phyloP scores from a whole-genome alignment of 2,113 vertebrate species.

The Strigops habroptila region DNA sequence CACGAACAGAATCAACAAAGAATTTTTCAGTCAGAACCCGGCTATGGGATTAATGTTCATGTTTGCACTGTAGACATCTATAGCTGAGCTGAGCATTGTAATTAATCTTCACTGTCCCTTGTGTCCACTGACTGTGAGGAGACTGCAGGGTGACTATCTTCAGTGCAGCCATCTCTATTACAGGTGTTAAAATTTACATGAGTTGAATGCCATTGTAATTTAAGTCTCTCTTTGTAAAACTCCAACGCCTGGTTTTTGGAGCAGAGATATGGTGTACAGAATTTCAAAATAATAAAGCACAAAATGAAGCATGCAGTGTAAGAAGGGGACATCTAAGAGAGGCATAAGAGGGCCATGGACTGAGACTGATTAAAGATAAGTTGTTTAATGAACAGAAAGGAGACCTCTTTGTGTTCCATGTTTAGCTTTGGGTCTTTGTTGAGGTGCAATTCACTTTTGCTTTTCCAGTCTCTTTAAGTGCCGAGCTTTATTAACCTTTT shows the following conservation, averaged over 20 bases:
- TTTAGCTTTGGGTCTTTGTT: neutral
- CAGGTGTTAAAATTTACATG: neutral
- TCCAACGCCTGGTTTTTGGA: neutral
- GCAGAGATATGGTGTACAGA: neutral
- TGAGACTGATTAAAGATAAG: neutral
- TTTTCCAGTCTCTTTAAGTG: neutral
- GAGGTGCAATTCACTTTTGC: neutral
- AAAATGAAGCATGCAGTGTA: neutral
- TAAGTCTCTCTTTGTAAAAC: neutral
- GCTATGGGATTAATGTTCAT: neutral
- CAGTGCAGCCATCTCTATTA: neutral
- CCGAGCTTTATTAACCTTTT: neutral
- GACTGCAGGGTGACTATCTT: neutral
- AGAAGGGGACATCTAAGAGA: neutral
- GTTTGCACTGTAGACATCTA: neutral
- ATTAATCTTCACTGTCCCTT: neutral
- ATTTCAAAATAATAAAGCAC: neutral
- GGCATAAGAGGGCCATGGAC: rapidly evolving
- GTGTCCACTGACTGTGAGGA: neutral
- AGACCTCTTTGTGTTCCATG: neutral
- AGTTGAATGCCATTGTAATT: neutral
- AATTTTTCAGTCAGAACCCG: neutral
- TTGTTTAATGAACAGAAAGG: neutral
- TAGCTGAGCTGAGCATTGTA: neutral
- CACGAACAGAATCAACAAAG: neutral